Percentiles rank a stretch among this genome's conserved stretches.
phyloP scores from a whole-genome alignment of 1,140 invertebrate genomes.

The Drosophila melanica region DNA sequence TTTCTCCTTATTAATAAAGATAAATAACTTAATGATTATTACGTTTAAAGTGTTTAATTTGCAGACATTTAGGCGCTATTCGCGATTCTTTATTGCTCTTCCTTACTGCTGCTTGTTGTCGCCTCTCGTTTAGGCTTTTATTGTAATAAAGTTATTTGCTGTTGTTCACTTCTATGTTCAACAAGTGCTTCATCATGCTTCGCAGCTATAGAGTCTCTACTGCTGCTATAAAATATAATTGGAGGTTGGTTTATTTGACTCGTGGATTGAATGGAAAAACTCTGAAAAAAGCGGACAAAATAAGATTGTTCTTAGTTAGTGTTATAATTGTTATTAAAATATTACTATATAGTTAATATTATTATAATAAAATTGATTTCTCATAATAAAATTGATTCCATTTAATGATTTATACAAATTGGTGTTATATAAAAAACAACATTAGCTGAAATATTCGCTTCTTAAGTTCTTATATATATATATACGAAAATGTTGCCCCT shows the following conservation, averaged over 20 bases:
- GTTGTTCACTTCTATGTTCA: constrained; percentile 9
- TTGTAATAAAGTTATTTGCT: constrained; percentile 54
- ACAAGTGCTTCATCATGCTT: constrained; percentile 15
- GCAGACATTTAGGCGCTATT: constrained; percentile 60
- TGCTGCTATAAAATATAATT: not conserved
- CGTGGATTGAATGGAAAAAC: too few species aligned
- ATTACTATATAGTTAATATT: too few species aligned
- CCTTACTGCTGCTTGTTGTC: not conserved
- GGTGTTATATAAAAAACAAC: too few species aligned
- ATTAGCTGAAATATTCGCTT: too few species aligned
- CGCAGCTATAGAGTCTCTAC: not conserved
- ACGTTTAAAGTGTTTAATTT: constrained; percentile 79
- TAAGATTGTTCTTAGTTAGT: too few species aligned
- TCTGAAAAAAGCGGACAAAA: too few species aligned
- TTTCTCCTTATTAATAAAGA: constrained; percentile 82
- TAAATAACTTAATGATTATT: constrained; percentile 83
- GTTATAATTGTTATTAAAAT: too few species aligned
- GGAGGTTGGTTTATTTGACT: not conserved
- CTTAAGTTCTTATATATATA: too few species aligned
- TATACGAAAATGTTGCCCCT: not conserved
- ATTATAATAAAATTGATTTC: too few species aligned
- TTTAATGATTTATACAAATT: too few species aligned
- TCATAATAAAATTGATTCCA: not conserved
- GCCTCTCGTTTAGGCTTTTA: constrained; percentile 7
- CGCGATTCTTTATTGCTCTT: constrained; percentile 28